A percentile compares a stretch with the other conserved stretches of the same genome.
phyloP scores from a whole-genome alignment of 2,113 vertebrate species.

The Furnarius figulus region DNA sequence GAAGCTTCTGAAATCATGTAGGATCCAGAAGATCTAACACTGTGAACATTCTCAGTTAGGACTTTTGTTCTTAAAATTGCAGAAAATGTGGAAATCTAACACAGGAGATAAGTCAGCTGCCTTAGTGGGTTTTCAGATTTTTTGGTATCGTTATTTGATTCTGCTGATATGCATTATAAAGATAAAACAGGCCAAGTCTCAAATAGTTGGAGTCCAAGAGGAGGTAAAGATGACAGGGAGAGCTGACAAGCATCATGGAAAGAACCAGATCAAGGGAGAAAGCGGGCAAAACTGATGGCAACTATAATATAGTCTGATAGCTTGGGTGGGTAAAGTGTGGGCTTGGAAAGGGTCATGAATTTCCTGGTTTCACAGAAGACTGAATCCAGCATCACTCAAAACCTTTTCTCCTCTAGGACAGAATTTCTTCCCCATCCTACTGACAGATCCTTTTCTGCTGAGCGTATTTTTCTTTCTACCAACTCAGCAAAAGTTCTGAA shows the following conservation, averaged over 20 bases:
- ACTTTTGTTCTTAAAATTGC: neutral
- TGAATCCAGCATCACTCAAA: constrained; percentile 35
- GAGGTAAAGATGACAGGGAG: neutral
- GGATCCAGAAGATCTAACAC: neutral
- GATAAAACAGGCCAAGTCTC: neutral
- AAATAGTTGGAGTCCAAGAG: neutral
- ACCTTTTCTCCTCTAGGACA: neutral
- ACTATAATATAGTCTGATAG: neutral
- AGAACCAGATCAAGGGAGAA: neutral
- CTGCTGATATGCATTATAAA: neutral
- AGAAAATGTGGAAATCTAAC: neutral
- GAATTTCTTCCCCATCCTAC: neutral
- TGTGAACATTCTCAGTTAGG: neutral
- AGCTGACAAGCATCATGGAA: neutral
- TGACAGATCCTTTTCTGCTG: neutral
- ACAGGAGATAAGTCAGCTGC: neutral
- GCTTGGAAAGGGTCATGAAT: neutral
- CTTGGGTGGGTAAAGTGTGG: neutral
- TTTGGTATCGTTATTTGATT: neutral
- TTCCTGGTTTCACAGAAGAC: neutral
- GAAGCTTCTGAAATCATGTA: neutral
- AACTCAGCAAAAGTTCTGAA: constrained; percentile 29
- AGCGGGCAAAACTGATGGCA: neutral
- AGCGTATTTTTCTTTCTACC: constrained; percentile 53
- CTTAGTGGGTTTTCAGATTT: neutral